phyloP scores from a whole-genome alignment of 1,140 invertebrate species.

The Drosophila melanogaster region DNA sequence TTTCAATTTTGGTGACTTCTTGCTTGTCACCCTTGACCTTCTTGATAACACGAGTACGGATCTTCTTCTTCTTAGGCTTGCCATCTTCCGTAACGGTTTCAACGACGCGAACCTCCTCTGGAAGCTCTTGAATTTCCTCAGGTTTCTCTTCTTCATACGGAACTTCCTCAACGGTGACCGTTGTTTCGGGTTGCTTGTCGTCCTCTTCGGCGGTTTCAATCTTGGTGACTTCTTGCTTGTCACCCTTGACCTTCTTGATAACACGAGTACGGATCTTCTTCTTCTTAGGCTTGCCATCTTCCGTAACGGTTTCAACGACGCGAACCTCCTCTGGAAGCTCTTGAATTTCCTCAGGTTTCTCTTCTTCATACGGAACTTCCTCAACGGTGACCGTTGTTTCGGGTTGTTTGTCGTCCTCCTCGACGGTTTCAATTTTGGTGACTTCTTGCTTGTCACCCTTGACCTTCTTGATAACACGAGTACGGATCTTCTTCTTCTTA shows the following conservation, averaged over 20 bases:
- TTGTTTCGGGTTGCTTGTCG: background rate
- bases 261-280: slow-evolving; percentile 6
- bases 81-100: slow-evolving; percentile 2
- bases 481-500: slow-evolving; percentile 6
- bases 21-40: slow-evolving; percentile 11
- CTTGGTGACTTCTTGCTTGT: slow-evolving; percentile 6
- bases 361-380: background rate
- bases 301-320: background rate
- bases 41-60: slow-evolving; percentile 4
- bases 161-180: background rate
- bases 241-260: slow-evolving; percentile 6
- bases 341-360: background rate
- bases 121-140: slow-evolving; percentile 3
- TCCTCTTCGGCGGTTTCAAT: slow-evolving; percentile 8
- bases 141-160: background rate
- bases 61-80: slow-evolving; percentile 13
- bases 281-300: slow-evolving; percentile 6
- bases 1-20: slow-evolving; percentile 5
- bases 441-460: slow-evolving; percentile 6
- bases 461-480: slow-evolving; percentile 7
- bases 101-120: slow-evolving; percentile 2
- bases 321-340: slow-evolving; percentile 1
- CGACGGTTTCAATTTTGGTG: slow-evolving; percentile 4
- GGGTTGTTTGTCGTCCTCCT: background rate
- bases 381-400: background rate